These are phyloP conservation scores for Carlito syrichta DNA, from an alignment of 2,113 vertebrate species.

Conservation along the genomic window DNA sequence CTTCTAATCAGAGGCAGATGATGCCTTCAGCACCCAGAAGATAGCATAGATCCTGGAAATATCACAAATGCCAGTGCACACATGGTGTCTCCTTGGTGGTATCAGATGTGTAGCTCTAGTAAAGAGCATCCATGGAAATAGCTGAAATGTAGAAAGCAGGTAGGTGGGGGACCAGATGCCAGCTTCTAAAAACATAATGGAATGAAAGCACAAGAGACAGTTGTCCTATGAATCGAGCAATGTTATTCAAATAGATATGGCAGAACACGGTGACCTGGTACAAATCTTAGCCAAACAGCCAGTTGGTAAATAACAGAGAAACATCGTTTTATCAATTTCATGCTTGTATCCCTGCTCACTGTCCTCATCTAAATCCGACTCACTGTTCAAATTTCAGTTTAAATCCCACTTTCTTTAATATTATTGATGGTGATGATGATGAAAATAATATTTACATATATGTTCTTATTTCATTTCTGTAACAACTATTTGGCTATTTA, in stretches of 20 bases:
- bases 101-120: slow-evolving; percentile 47
- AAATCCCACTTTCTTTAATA: background rate
- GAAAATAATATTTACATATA: background rate
- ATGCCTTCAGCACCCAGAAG: slow-evolving; percentile 38
- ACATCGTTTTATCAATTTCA: slow-evolving; percentile 10
- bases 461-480: background rate
- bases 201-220: slow-evolving; percentile 30
- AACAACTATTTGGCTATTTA: background rate
- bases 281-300: slow-evolving; percentile 12
- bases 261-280: slow-evolving; percentile 22
- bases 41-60: slow-evolving; percentile 53
- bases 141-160: slow-evolving; percentile 38
- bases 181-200: slow-evolving; percentile 61
- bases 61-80: slow-evolving; percentile 50
- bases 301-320: slow-evolving; percentile 9
- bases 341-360: background rate
- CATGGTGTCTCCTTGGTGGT: slow-evolving; percentile 43
- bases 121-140: slow-evolving; percentile 65
- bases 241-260: slow-evolving; percentile 26
- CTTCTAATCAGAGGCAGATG: slow-evolving; percentile 50
- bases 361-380: background rate
- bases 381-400: background rate
- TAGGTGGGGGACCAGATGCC: slow-evolving; percentile 59
- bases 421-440: background rate
- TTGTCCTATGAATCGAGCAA: slow-evolving; percentile 42